phyloP scores from a whole-genome alignment of 2,888 invertebrate genomes.

The Aphodius granarius region DNA sequence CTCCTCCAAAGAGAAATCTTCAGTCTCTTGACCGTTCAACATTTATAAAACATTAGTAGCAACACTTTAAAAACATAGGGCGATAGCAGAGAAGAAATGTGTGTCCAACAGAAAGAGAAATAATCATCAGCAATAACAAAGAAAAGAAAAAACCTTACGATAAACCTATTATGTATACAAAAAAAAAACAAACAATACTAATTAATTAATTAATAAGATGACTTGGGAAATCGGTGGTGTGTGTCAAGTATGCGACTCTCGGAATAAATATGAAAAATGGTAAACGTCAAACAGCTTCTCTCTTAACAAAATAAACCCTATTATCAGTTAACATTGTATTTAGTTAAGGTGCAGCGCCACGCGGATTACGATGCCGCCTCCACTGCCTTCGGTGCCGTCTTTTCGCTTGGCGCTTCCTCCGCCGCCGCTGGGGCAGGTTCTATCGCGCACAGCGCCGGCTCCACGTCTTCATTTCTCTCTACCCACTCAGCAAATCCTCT shows the following conservation, averaged over 20 bases:
- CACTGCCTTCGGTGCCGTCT: background rate
- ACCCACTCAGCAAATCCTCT: conserved; percentile 81
- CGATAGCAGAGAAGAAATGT: background rate
- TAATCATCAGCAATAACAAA: background rate
- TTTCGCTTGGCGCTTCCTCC: conserved; percentile 22
- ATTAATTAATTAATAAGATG: background rate
- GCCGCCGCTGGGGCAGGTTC: conserved; percentile 21
- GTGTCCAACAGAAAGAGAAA: background rate
- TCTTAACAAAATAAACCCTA: background rate
- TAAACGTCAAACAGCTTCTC: background rate
- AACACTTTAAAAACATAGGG: background rate
- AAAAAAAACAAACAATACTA: background rate
- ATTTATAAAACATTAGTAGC: background rate
- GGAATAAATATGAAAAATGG: background rate
- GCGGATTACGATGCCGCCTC: background rate
- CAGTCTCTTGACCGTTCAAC: background rate
- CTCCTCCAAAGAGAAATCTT: background rate
- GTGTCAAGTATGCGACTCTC: background rate
- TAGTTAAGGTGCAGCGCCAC: background rate
- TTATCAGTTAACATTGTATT: background rate
- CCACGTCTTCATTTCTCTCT: background rate
- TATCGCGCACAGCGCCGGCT: background rate
- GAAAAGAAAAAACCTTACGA: background rate
- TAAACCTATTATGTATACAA: background rate
- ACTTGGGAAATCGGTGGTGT: background rate